Evolutionary conservation across 35 echinoderm and acorn worm species (phyloP).

Genomic region (Lytechinus variegatus): DNA sequence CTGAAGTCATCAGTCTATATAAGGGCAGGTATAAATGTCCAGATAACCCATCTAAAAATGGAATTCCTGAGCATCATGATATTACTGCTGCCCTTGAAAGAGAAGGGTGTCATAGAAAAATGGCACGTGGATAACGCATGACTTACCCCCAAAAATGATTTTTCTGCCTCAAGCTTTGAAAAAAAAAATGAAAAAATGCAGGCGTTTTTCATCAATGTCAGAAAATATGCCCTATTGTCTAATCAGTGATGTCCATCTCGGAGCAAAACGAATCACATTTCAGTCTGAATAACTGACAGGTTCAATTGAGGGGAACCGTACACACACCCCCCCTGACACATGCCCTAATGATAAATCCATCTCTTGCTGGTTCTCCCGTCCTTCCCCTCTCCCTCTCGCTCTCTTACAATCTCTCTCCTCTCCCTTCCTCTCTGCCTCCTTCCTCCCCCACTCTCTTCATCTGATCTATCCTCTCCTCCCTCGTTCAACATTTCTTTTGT

Average conservation of each 20-base stretch:
- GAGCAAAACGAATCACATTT: slow-evolving; percentile 10
- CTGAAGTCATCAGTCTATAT: no score
- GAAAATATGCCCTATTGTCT: not conserved
- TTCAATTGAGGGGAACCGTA: slow-evolving; percentile 1
- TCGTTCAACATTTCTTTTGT: not conserved
- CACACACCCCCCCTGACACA: not conserved
- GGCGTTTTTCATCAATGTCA: not conserved
- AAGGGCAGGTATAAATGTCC: not conserved
- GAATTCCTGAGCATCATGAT: not conserved
- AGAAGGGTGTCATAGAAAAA: not conserved
- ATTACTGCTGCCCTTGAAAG: not conserved
- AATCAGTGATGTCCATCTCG: not conserved
- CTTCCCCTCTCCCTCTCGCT: not conserved
- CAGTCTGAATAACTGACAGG: not conserved
- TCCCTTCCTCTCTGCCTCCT: no score
- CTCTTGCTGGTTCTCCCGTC: not conserved
- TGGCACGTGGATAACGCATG: not conserved
- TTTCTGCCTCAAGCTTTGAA: not conserved
- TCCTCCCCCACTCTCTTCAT: not conserved
- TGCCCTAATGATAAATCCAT: not conserved
- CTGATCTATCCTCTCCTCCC: not conserved
- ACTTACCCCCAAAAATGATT: not conserved
- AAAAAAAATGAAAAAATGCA: not conserved
- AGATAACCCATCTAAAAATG: not conserved
- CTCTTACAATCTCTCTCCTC: not conserved